phyloP scores from a whole-genome alignment of 2,797 vertebrate species.

The Brotula barbata region DNA sequence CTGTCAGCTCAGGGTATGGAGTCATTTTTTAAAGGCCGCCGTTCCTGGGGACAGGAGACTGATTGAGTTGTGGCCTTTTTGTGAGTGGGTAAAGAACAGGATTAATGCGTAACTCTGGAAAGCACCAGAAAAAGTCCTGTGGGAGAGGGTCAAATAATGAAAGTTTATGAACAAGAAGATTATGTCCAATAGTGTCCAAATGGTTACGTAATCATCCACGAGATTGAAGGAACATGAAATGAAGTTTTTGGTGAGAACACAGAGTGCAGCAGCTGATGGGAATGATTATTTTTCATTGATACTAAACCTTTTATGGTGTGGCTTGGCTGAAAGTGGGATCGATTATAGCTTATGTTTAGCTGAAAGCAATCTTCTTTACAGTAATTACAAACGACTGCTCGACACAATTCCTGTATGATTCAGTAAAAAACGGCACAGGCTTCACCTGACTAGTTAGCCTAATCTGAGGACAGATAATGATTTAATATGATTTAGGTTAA shows the following conservation, averaged over 20 bases:
- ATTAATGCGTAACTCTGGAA: slow-evolving; percentile 73
- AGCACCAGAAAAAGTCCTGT: slow-evolving; percentile 47
- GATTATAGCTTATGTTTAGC: slow-evolving; percentile 1
- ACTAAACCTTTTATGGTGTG: slow-evolving; percentile 12
- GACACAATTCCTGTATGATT: neutral
- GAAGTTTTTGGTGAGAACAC: neutral
- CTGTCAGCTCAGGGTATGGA: slow-evolving; percentile 70
- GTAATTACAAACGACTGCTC: neutral
- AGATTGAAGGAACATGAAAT: slow-evolving; percentile 17
- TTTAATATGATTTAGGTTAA: no score
- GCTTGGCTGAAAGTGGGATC: neutral
- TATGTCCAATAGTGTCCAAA: slow-evolving; percentile 33
- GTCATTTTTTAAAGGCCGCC: slow-evolving; percentile 71
- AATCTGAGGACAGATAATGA: neutral
- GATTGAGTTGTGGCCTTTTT: slow-evolving; percentile 65
- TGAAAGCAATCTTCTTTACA: slow-evolving; percentile 4
- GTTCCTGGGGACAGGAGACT: slow-evolving; percentile 64
- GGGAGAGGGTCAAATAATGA: slow-evolving; percentile 59
- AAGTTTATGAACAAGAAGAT: slow-evolving; percentile 51
- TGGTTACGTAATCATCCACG: slow-evolving; percentile 11
- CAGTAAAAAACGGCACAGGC: neutral
- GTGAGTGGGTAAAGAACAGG: slow-evolving; percentile 68
- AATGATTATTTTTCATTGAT: slow-evolving; percentile 8
- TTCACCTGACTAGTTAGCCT: neutral
- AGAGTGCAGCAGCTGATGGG: slow-evolving; percentile 20